phyloP scores from a whole-genome alignment of 2,113 vertebrate genomes.

The Paratilapia polleni region DNA sequence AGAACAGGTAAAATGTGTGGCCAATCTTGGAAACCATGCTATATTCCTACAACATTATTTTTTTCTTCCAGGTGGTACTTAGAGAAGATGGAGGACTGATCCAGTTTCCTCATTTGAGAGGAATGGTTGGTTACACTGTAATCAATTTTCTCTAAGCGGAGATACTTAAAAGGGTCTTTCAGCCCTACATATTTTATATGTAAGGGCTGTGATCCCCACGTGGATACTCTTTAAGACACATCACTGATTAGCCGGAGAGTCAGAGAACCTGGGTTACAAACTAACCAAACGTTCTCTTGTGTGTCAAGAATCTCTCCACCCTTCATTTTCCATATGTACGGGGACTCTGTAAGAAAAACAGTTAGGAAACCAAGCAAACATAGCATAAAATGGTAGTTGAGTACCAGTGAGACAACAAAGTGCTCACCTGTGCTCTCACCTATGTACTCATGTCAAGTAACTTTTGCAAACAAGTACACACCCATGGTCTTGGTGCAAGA shows the following conservation, averaged over 20 bases:
- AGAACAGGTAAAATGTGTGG: constrained; percentile 10
- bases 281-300: background rate
- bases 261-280: background rate
- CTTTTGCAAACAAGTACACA: background rate
- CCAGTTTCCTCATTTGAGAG: background rate
- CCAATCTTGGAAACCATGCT: constrained; percentile 1
- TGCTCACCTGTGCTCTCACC: background rate
- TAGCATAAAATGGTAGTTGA: background rate
- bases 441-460: no score
- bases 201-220: background rate
- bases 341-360: background rate
- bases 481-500: background rate
- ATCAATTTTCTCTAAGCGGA: background rate
- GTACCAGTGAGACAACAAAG: background rate
- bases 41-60: constrained; percentile 45
- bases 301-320: background rate
- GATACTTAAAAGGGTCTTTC: background rate
- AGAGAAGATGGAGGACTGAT: constrained; percentile 43
- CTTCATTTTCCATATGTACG: background rate
- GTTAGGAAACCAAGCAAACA: background rate
- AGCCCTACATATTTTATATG: background rate
- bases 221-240: background rate
- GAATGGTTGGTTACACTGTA: background rate
- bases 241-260: background rate
- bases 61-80: constrained; percentile 62